phyloP scores from a whole-genome alignment of 2,888 invertebrate genomes.

The Eretmocerus hayati region DNA sequence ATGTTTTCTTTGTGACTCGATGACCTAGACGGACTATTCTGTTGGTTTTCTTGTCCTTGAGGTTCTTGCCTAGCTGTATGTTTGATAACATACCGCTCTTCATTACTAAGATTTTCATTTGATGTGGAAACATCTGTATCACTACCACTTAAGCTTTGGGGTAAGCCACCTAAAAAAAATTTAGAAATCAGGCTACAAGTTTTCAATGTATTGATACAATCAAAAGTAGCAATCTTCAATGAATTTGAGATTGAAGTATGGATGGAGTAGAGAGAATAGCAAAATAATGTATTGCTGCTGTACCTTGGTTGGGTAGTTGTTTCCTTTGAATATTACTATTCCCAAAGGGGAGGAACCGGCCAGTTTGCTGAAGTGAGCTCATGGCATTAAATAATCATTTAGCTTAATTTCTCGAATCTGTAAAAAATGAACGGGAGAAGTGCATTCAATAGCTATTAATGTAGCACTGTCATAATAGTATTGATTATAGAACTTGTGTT shows the following conservation, averaged over 20 bases:
- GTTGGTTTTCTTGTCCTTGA: slow-evolving; percentile 80
- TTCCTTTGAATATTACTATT: slow-evolving; percentile 56
- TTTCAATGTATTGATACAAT: not conserved
- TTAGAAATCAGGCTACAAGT: not conserved
- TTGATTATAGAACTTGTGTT: too few relatives aligned
- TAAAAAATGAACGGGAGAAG: slow-evolving; percentile 36
- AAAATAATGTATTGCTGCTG: slow-evolving; percentile 12
- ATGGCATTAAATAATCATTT: slow-evolving; percentile 46
- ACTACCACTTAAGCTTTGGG: slow-evolving; percentile 75
- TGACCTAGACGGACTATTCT: slow-evolving; percentile 54
- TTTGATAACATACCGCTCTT: slow-evolving; percentile 75
- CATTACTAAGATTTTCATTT: slow-evolving; percentile 79
- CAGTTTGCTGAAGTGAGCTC: slow-evolving; percentile 59
- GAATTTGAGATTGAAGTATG: too few relatives aligned
- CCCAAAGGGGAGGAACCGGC: slow-evolving; percentile 56
- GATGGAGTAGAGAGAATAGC: too few relatives aligned
- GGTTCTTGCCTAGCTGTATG: slow-evolving; percentile 83
- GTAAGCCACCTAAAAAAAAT: slow-evolving; percentile 50
- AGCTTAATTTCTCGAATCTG: slow-evolving; percentile 45
- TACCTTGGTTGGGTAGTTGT: slow-evolving; percentile 50
- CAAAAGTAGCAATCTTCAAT: not conserved
- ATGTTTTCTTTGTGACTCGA: slow-evolving; percentile 46
- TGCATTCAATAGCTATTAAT: too few relatives aligned
- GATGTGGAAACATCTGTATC: slow-evolving; percentile 88
- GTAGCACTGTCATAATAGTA: too few relatives aligned